Percentiles rank a stretch among this genome's conserved stretches.
Evolutionary conservation across 1,140 invertebrate genomes (phyloP).

Genomic region (Cotesia vestalis): DNA sequence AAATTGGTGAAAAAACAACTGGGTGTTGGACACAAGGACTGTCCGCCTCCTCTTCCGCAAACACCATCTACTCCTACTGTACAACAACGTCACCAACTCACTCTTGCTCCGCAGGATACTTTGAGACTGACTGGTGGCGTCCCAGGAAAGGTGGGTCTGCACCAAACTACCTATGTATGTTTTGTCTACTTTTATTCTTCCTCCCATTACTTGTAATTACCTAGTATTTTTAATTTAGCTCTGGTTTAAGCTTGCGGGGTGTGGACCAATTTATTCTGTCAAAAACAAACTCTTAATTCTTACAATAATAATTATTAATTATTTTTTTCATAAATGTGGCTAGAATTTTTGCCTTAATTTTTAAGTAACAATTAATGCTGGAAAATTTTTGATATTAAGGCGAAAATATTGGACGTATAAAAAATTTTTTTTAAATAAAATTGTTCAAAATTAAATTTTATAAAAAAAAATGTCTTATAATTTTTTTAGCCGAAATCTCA

Average conservation of each 20-base stretch:
- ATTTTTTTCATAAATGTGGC: no score
- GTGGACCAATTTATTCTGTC: background rate
- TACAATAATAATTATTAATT: no score
- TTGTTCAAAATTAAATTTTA: no score
- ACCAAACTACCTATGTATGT: conserved; percentile 68
- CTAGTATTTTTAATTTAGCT: no score
- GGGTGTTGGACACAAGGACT: conserved; percentile 75
- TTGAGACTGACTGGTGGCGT: conserved; percentile 92
- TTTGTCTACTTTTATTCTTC: conserved; percentile 55
- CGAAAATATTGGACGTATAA: no score
- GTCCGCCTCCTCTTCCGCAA: conserved; percentile 89
- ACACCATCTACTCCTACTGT: conserved; percentile 70
- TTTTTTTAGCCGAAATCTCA: no score
- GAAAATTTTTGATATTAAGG: no score
- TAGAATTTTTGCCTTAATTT: no score
- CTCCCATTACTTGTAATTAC: conserved; percentile 37
- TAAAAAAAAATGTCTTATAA: no score
- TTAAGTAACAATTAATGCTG: no score
- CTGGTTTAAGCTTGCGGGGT: conserved; percentile 10
- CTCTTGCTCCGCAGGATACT: conserved; percentile 82
- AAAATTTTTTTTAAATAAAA: no score
- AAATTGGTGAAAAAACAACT: conserved; percentile 57
- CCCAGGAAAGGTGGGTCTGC: conserved; percentile 88
- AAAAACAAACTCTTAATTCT: no score
- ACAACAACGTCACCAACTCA: conserved; percentile 67